These are phyloP conservation scores for Oncopeltus fasciatus DNA, from an alignment of 1,140 invertebrate genomes.

Conservation along the genomic window DNA sequence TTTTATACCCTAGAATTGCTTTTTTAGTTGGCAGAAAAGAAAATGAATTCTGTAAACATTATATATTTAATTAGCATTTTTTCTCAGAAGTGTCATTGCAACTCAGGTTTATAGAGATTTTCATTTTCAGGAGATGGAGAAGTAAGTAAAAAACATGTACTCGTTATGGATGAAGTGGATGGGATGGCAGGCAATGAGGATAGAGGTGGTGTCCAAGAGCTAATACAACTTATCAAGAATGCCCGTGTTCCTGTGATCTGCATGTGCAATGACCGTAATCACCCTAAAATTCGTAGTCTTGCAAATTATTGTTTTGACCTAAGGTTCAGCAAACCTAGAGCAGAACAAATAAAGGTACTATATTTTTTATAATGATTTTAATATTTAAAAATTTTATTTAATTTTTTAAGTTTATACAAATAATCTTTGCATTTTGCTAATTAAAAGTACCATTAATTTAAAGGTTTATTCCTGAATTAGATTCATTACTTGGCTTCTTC, in stretches of 20 bases:
- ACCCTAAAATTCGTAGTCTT: conserved; percentile 85
- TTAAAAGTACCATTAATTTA: background rate
- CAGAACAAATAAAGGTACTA: conserved; percentile 78
- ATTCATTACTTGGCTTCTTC: too few relatives aligned
- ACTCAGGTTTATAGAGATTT: too few relatives aligned
- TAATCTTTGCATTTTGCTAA: background rate
- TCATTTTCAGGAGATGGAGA: conserved; percentile 12
- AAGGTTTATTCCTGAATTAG: background rate
- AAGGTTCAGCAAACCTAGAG: conserved; percentile 60
- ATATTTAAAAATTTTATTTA: too few relatives aligned
- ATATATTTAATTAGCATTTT: too few relatives aligned
- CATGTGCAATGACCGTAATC: conserved; percentile 94
- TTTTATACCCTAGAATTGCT: too few relatives aligned
- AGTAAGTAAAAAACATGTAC: conserved; percentile 54
- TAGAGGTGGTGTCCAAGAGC: conserved; percentile 86
- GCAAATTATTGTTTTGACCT: conserved; percentile 93
- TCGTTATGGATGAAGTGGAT: conserved; percentile 99
- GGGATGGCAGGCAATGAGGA: conserved; percentile 99
- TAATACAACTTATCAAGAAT: conserved; percentile 83
- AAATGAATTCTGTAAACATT: too few relatives aligned
- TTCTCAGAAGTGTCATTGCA: too few relatives aligned
- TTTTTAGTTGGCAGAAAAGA: too few relatives aligned
- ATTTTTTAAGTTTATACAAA: too few relatives aligned
- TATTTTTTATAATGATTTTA: too few relatives aligned
- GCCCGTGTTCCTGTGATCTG: conserved; percentile 89